Conservation (phyloP, 2,888 invertebrate species). For the Blastobasis adustella region DNA sequence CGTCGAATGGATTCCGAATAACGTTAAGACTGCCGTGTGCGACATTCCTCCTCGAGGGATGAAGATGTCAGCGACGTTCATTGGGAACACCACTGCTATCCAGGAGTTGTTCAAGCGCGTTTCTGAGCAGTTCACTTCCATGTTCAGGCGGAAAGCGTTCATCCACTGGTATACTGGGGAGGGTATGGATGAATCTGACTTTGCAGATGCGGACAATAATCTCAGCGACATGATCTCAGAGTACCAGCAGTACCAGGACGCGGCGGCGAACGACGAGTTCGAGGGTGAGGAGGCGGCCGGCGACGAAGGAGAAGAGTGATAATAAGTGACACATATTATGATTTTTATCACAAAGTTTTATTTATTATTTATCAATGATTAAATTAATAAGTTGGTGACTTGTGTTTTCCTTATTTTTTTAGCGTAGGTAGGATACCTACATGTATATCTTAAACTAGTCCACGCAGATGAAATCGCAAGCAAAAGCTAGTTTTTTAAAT, state of each 20-base stretch:
- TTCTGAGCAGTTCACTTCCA: slow-evolving; percentile 88
- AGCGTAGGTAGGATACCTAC: no score
- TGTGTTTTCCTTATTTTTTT: no score
- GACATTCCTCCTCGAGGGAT: slow-evolving; percentile 84
- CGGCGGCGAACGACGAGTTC: slow-evolving; percentile 72
- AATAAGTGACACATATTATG: slow-evolving; percentile 3
- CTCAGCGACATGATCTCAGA: slow-evolving; percentile 92
- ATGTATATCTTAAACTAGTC: no score
- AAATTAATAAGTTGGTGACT: no score
- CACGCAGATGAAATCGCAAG: no score
- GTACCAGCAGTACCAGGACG: slow-evolving; percentile 95
- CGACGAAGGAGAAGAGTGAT: slow-evolving; percentile 24
- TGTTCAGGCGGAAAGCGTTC: slow-evolving; percentile 96
- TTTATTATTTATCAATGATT: slow-evolving; percentile 1
- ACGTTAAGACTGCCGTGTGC: slow-evolving; percentile 86
- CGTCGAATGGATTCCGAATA: slow-evolving; percentile 87
- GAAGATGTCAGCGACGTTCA: slow-evolving; percentile 91
- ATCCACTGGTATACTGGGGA: slow-evolving; percentile 97
- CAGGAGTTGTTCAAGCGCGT: slow-evolving; percentile 91
- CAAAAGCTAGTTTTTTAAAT: no score
- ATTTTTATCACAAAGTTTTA: not conserved
- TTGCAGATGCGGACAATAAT: slow-evolving; percentile 95
- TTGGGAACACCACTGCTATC: slow-evolving; percentile 89
- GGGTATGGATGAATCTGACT: slow-evolving; percentile 97
- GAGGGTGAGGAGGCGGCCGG: slow-evolving; percentile 76